Evolutionary conservation across 2,888 invertebrate species (phyloP).

Genomic region (Julus scanicus): DNA sequence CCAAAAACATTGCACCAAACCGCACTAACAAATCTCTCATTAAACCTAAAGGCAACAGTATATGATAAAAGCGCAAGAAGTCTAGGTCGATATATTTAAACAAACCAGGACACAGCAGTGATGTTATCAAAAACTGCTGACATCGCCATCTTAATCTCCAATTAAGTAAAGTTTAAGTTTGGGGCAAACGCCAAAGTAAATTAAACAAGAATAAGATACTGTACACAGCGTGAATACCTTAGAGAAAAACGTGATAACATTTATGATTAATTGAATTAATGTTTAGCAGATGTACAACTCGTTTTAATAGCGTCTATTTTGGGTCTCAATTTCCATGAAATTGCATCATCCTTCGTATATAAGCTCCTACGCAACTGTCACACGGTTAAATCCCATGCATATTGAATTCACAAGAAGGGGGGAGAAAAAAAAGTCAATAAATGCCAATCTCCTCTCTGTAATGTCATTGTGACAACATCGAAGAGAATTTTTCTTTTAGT

Average conservation of each 20-base stretch:
- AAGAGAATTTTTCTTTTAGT: background rate
- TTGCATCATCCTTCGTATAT: background rate
- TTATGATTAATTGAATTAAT: constrained; percentile 1
- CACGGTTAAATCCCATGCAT: constrained; percentile 40
- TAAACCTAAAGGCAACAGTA: too few species aligned
- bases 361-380: background rate
- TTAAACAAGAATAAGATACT: background rate
- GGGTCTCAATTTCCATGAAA: background rate
- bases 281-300: background rate
- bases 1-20: too few species aligned
- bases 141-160: background rate
- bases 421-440: constrained; percentile 18
- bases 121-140: background rate
- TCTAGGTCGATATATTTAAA: background rate
- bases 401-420: background rate
- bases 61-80: too few species aligned
- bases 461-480: constrained; percentile 28
- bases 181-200: background rate
- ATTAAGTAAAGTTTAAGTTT: background rate
- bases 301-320: background rate
- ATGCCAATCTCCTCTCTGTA: constrained; percentile 24
- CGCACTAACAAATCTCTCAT: too few species aligned
- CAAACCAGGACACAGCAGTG: background rate
- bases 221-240: background rate
- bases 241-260: background rate